phyloP scores from a whole-genome alignment of 2,797 vertebrate species.

The Lacerta bilineata region DNA sequence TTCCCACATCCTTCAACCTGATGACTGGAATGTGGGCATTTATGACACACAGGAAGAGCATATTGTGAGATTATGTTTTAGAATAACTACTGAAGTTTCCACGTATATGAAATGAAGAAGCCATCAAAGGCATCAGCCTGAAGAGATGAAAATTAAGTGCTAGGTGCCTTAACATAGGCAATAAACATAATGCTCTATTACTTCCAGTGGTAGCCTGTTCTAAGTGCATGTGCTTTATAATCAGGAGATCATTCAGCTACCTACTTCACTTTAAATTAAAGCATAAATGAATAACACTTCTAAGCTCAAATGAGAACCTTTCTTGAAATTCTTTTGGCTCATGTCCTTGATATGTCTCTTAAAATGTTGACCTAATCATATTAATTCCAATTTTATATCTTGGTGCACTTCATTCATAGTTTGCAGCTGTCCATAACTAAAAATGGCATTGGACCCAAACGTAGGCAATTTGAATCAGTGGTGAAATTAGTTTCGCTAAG shows the following conservation, averaged over 20 bases:
- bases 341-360: slow-evolving; percentile 15
- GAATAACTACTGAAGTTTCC: not conserved
- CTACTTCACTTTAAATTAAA: slow-evolving; percentile 28
- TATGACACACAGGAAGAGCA: not conserved
- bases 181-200: slow-evolving; percentile 3
- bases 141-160: not conserved
- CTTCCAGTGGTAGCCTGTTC: not conserved
- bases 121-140: not conserved
- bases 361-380: slow-evolving; percentile 27
- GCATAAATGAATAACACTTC: slow-evolving; percentile 1
- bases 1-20: not conserved
- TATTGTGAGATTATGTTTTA: not conserved
- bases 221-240: not conserved
- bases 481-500: slow-evolving; percentile 27
- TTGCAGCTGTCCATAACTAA: slow-evolving; percentile 26
- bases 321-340: not conserved
- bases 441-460: slow-evolving; percentile 1
- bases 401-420: slow-evolving; percentile 13
- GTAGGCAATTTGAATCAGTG: slow-evolving; percentile 16
- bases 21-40: not conserved
- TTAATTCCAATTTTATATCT: slow-evolving; percentile 35
- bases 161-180: not conserved
- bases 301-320: slow-evolving; percentile 11
- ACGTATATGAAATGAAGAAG: not conserved
- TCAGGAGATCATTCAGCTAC: not conserved